Percentiles rank a stretch among this genome's conserved stretches.
Conservation (phyloP, 2,797 vertebrate species). For the Adrianichthys oophorus region DNA sequence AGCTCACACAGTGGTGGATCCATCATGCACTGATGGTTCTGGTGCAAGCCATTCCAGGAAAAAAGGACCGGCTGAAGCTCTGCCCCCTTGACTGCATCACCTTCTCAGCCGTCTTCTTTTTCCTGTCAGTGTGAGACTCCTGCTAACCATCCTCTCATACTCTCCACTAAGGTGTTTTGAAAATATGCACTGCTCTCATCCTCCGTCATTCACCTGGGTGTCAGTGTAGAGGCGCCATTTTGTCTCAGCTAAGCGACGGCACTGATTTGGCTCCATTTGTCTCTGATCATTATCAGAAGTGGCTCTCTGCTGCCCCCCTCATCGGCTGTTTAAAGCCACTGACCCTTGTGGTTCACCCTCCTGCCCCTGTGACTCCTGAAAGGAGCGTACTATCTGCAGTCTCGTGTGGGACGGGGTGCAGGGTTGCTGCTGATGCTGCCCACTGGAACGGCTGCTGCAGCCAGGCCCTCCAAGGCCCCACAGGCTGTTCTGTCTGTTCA, state of each 20-base stretch:
- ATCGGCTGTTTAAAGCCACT: slow-evolving; percentile 53
- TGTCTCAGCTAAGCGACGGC: slow-evolving; percentile 59
- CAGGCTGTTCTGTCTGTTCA: slow-evolving; percentile 80
- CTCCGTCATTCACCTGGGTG: slow-evolving; percentile 63
- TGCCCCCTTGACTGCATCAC: slow-evolving; percentile 33
- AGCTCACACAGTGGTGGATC: slow-evolving; percentile 25
- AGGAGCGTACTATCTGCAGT: slow-evolving; percentile 37
- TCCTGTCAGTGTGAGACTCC: slow-evolving; percentile 29
- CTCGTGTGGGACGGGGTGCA: slow-evolving; percentile 12
- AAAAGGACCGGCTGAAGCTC: slow-evolving; percentile 40
- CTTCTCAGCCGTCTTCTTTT: slow-evolving; percentile 27
- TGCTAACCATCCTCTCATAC: slow-evolving; percentile 39
- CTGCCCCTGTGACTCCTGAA: slow-evolving; percentile 62
- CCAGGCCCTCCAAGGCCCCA: slow-evolving; percentile 54
- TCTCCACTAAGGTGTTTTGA: slow-evolving; percentile 50
- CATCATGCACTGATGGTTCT: slow-evolving; percentile 51
- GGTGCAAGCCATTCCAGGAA: slow-evolving; percentile 41
- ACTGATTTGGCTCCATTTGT: slow-evolving; percentile 76
- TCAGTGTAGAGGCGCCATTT: slow-evolving; percentile 67
- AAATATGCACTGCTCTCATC: slow-evolving; percentile 41
- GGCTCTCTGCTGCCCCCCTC: slow-evolving; percentile 65
- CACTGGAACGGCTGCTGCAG: slow-evolving; percentile 43
- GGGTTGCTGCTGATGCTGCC: slow-evolving; percentile 43
- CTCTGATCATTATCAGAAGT: slow-evolving; percentile 73
- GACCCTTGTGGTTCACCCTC: slow-evolving; percentile 62